Percentiles rank a stretch among this genome's conserved stretches.
Conservation (phyloP, 2,888 invertebrate species). For the Caradrina kadenii region DNA sequence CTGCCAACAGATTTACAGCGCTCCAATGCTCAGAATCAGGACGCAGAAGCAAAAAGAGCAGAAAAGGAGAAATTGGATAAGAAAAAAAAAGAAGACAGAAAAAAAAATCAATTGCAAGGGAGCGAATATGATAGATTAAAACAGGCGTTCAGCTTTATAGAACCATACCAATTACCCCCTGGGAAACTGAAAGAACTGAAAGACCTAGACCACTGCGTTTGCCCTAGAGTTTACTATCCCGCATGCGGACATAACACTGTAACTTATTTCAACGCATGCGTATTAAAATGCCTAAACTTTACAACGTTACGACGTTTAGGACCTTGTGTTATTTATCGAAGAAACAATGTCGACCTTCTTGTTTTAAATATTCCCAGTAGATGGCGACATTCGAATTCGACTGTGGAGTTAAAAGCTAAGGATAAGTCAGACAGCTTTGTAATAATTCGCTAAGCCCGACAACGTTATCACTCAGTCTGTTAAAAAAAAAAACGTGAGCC, state of each 20-base stretch:
- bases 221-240: slow-evolving; percentile 72
- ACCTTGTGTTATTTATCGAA: slow-evolving; percentile 68
- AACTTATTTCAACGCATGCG: slow-evolving; percentile 70
- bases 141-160: slow-evolving; percentile 6
- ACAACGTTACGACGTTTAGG: slow-evolving; percentile 54
- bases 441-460: too few relatives aligned
- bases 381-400: background rate
- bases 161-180: slow-evolving; percentile 23
- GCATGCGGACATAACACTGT: slow-evolving; percentile 60
- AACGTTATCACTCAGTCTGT: too few relatives aligned
- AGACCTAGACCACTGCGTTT: slow-evolving; percentile 16
- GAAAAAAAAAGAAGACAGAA: too few relatives aligned
- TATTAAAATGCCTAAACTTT: slow-evolving; percentile 63
- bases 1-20: slow-evolving; percentile 9
- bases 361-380: slow-evolving; percentile 17
- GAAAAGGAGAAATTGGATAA: too few relatives aligned
- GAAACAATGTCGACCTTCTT: slow-evolving; percentile 3
- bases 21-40: too few relatives aligned
- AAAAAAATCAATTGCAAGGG: too few relatives aligned
- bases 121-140: accelerated
- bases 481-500: too few relatives aligned
- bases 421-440: too few relatives aligned
- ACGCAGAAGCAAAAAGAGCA: too few relatives aligned
- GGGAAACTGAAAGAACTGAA: background rate
- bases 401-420: background rate